A percentile compares a stretch with the other conserved stretches of the same genome.
Evolutionary conservation across 2,113 vertebrate genomes (phyloP).

Genomic region (Sclerurus mexicanus): DNA sequence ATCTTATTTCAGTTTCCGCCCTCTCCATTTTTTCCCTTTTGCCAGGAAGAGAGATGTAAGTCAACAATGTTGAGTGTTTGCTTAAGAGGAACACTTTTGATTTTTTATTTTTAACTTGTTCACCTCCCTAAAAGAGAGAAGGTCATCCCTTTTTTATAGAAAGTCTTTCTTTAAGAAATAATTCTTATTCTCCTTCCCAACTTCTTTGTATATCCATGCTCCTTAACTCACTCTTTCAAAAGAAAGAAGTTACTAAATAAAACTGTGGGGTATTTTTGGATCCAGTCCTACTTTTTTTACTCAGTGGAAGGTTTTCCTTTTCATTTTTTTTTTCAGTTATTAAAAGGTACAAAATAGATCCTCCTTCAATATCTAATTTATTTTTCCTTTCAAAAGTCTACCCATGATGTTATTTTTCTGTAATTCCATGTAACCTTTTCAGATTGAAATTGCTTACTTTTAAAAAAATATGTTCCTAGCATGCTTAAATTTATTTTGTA

Average conservation of each 20-base stretch:
- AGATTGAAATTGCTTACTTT: not conserved
- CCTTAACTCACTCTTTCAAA: not conserved
- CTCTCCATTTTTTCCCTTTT: not conserved
- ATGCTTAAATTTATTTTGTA: not conserved
- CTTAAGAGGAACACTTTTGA: not conserved
- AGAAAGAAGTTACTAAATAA: not conserved
- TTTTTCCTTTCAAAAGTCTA: not conserved
- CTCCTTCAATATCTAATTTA: not conserved
- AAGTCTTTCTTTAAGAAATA: not conserved
- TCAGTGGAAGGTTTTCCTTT: not conserved
- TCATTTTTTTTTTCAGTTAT: not conserved
- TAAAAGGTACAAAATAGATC: not conserved
- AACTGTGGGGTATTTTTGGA: not conserved
- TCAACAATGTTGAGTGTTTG: not conserved
- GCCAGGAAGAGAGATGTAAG: not conserved
- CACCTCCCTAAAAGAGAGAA: not conserved
- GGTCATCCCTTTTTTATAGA: not conserved
- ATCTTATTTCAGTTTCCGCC: not conserved
- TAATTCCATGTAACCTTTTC: not conserved
- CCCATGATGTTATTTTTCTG: not conserved
- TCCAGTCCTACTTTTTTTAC: not conserved
- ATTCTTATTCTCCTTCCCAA: not conserved
- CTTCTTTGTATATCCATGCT: accelerated
- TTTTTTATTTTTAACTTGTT: not conserved
- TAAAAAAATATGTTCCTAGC: not conserved